These are phyloP conservation scores for Chymomyza amoena DNA, from an alignment of 2,888 invertebrate species.

Conservation along the genomic window DNA sequence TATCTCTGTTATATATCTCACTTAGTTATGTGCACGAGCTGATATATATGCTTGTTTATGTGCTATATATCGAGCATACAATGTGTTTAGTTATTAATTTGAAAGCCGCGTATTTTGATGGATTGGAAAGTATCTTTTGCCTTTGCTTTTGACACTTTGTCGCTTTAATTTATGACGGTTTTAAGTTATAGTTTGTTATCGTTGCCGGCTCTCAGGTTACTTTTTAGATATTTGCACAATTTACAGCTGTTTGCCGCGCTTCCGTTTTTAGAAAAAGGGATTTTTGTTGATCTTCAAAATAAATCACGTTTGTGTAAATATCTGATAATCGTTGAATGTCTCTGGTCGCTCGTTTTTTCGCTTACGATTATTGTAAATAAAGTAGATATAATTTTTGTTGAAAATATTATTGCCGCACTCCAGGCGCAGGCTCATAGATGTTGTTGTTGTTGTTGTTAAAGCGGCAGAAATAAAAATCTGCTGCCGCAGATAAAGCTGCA, in stretches of 20 bases:
- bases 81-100: constrained; percentile 56
- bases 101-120: constrained; percentile 65
- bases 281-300: constrained; percentile 26
- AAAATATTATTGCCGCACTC: constrained; percentile 56
- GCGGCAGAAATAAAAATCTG: constrained; percentile 1
- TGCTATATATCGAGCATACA: constrained; percentile 10
- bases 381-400: constrained; percentile 74
- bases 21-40: constrained; percentile 1
- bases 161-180: constrained; percentile 58
- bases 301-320: constrained; percentile 66
- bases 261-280: neutral
- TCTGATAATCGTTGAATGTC: constrained; percentile 6
- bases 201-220: constrained; percentile 31
- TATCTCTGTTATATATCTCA: constrained; percentile 34
- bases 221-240: constrained; percentile 62
- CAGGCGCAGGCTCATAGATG: constrained; percentile 46
- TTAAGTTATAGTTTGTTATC: constrained; percentile 4
- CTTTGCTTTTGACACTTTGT: constrained; percentile 33
- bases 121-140: constrained; percentile 35
- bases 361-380: constrained; percentile 75
- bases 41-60: constrained; percentile 17
- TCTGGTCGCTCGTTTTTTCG: constrained; percentile 58
- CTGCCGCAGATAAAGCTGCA: neutral
- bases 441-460: constrained; percentile 23
- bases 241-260: constrained; percentile 65